Conservation (phyloP, 2,797 vertebrate species). For the Carapus acus region DNA sequence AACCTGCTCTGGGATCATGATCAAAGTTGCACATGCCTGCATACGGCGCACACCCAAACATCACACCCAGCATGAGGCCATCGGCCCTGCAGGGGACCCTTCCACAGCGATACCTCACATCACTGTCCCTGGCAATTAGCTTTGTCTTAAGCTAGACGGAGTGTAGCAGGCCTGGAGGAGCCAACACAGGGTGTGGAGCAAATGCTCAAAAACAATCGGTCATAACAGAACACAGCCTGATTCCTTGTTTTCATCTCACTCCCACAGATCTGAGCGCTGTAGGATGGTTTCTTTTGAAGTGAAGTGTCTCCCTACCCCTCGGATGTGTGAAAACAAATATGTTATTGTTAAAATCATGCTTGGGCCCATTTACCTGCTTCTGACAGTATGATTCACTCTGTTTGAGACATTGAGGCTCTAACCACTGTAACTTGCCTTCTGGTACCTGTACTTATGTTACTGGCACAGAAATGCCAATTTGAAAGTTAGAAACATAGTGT, state of each 20-base stretch:
- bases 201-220: conserved; percentile 64
- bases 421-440: conserved; percentile 21
- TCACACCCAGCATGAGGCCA: conserved; percentile 58
- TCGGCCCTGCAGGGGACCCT: conserved; percentile 58
- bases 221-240: conserved; percentile 40
- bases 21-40: conserved; percentile 23
- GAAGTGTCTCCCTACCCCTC: background rate
- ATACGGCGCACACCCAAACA: conserved; percentile 49
- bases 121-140: conserved; percentile 62
- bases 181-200: conserved; percentile 50
- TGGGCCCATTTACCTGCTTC: conserved; percentile 41
- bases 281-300: conserved; percentile 34
- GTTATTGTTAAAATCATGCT: conserved; percentile 46
- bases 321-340: conserved; percentile 40
- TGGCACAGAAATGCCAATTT: conserved; percentile 16
- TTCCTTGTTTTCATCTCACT: conserved; percentile 47
- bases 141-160: conserved; percentile 58
- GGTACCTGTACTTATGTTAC: conserved; percentile 20
- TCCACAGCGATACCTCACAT: conserved; percentile 58
- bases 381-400: conserved; percentile 40
- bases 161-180: conserved; percentile 60
- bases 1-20: conserved; percentile 55
- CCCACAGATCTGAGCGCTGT: conserved; percentile 46
- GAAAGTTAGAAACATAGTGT: conserved; percentile 19
- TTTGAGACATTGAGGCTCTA: conserved; percentile 41